Base-by-base conservation (phyloP, 2,797 vertebrate genomes). In the Vipera latastei region DNA sequence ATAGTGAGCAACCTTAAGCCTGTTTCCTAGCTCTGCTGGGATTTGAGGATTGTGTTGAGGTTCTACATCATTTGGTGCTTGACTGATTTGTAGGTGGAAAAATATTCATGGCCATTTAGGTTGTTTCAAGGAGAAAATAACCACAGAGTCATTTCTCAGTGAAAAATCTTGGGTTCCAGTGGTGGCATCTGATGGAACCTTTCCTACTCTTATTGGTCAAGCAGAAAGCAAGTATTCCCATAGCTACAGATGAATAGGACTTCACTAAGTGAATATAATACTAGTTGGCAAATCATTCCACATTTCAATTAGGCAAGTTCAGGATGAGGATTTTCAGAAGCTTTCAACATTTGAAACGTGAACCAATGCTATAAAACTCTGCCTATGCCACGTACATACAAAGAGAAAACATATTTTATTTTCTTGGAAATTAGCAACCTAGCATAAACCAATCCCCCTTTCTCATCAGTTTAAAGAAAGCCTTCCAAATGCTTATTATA, bases 391-490 rank as follows among this genome's bases (percentile, higher is more conserved):
- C 6, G 32, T 12, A 26, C 6, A 9, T 18, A 6, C 2, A 26
- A 61, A 48, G 56, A 22, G 48, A 26, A 65, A 22, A 51, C 13
- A 53, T 18, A 38, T 89, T 92, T 73, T 38, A 28, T 60, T 60
- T n/a, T 9, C 56, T 61, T 32, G 44, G 69, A 48, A 85, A 12
- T 90, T 53, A 44, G 25, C 38, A 78, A 9, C 16, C 69, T 44
- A 78, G 32, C 69, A 78, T 78, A 44, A 78, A 44, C 18, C n/a
- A n/a, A 69, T 69, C 65, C 5, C 18, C 26, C 86, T 93, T 13
- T 22, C 38, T 57, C 60, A 51, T 86, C 94, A 93, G 48, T 83
- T 55, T 78, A 69, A 91, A 93, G 93, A 94, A 87, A 92, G 4
- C 25, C 0, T 90, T 90, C 61, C 20, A 25, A 44, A 89, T 65